Evolutionary conservation across 2,888 invertebrate species (phyloP), one percentile per base, ranked within the genome.

Genomic region (Diarsia dahlii): DNA sequence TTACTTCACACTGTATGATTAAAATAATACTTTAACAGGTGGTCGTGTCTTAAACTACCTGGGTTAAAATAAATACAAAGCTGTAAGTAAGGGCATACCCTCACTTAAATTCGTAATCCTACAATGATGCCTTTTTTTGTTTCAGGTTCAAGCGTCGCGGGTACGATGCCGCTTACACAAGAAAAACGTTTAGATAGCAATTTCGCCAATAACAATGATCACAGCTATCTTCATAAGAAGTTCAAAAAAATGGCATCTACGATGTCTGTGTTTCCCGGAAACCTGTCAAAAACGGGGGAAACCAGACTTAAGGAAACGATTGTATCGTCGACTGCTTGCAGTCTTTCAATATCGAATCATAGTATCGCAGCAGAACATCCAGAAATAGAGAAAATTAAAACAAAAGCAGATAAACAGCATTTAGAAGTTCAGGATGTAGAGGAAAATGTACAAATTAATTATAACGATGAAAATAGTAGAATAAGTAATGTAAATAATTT

Each of bases 151-250:
- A 91, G 91, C 90, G 88, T 93, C 92, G 95, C 94, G 94, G 94
- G 91, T 89, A 95, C 91, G 91, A 96, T 96, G 95, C 95, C 96
- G 92, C 94, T 96, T 77, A 96, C 96, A 82, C 96, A 96, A 90
- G 96, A 96, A 90, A 96, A 96, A 93, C 96, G 95, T 90, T 93
- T 96, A 89, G 95, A 96, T 88, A 93, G 92, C 85, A 95, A 94
- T 87, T 95, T 96, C 90, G 92, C 95, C 82, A 96, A 96, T 89
- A 96, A 96, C 94, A 97, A 97, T 95, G 97, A 97, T 91, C 97
- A 97, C 91, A 98, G 98, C 94, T 99, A 99, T 97, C 97, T 98
- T 94, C 99, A 99, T 95, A 99, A 99, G 95, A 99, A 99, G 95
- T 99, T 99, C 95, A 99, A 99, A 96, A 98, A 99, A 95, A 97